Conservation (phyloP, 1,140 invertebrate genomes). For the Anthonomus grandis region DNA sequence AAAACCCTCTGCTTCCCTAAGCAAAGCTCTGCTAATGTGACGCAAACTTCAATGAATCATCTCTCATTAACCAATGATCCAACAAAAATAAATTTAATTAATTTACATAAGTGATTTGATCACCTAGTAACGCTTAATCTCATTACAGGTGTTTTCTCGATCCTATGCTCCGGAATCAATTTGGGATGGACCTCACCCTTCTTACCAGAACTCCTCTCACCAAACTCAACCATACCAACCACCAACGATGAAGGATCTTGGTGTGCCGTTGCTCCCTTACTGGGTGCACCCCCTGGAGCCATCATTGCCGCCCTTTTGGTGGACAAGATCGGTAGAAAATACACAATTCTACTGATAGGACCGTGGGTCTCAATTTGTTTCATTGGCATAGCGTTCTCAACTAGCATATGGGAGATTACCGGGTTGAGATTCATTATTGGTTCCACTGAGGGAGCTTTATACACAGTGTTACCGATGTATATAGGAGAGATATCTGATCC, state of each 20-base stretch:
- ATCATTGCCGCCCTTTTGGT: constrained; percentile 50
- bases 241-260: constrained; percentile 60
- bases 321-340: constrained; percentile 64
- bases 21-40: too few species aligned
- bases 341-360: constrained; percentile 58
- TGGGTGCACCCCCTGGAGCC: constrained; percentile 53
- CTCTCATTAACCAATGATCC: too few species aligned
- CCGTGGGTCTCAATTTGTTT: constrained; percentile 63
- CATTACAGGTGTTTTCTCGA: constrained; percentile 34
- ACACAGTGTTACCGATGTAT: constrained; percentile 63
- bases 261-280: constrained; percentile 51
- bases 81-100: too few species aligned
- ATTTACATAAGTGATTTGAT: too few species aligned
- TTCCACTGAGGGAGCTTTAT: constrained; percentile 64
- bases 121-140: background rate
- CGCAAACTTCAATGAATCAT: too few species aligned
- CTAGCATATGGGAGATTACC: constrained; percentile 47
- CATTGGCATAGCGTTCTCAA: constrained; percentile 58
- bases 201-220: constrained; percentile 36
- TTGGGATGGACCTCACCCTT: constrained; percentile 44
- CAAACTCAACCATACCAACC: constrained; percentile 49
- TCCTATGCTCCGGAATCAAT: constrained; percentile 39
- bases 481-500: constrained; percentile 65
- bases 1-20: too few species aligned
- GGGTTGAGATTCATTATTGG: constrained; percentile 55